Evolutionary conservation across 1,140 invertebrate species (phyloP).

Genomic region (Ceratitis capitata): DNA sequence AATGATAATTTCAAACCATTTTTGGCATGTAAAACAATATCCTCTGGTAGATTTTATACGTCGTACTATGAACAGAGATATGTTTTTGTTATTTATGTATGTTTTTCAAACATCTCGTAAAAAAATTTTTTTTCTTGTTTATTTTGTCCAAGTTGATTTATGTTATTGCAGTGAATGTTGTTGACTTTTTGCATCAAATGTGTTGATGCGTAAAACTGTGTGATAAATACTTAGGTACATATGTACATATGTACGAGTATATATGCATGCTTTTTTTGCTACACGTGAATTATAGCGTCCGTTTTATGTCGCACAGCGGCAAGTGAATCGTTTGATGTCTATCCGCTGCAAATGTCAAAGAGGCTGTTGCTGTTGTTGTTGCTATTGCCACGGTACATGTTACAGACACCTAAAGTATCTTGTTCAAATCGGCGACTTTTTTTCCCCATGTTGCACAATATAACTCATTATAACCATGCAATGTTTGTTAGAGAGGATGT

Average conservation of each 20-base stretch:
- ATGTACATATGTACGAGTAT: neutral
- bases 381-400: neutral
- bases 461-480: neutral
- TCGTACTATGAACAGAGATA: too few relatives aligned
- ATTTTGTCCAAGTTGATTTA: neutral
- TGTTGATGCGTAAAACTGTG: neutral
- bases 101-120: too few relatives aligned
- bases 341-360: neutral
- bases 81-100: too few relatives aligned
- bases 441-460: neutral
- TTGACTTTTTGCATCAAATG: neutral
- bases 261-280: neutral
- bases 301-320: slow-evolving; percentile 23
- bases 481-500: neutral
- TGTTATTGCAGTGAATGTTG: neutral
- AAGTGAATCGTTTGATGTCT: slow-evolving; percentile 19
- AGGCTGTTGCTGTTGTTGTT: neutral
- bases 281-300: slow-evolving; percentile 21
- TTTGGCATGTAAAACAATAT: too few relatives aligned
- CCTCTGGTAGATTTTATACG: too few relatives aligned
- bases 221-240: neutral
- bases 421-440: neutral
- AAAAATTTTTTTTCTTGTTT: too few relatives aligned
- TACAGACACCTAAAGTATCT: neutral
- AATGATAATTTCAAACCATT: too few relatives aligned